Percentiles rank a stretch among this genome's conserved stretches.
These are phyloP conservation scores for Stegostoma tigrinum DNA, from an alignment of 2,113 vertebrate genomes.

Conservation along the genomic window DNA sequence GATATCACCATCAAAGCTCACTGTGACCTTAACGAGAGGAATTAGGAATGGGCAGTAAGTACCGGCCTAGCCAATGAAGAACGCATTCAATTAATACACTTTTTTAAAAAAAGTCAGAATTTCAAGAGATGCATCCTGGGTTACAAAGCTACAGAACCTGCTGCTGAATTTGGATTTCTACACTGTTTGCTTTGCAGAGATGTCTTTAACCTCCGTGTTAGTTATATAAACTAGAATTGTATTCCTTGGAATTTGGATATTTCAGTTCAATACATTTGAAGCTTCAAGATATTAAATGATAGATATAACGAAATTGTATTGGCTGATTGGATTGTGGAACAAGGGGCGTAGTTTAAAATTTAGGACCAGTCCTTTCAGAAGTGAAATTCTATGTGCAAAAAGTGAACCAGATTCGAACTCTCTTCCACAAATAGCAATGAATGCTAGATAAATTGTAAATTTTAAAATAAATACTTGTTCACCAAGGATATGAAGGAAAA, in stretches of 20 bases:
- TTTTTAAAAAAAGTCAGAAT: neutral
- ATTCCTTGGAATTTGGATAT: neutral
- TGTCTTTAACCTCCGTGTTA: neutral
- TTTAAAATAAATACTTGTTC: neutral
- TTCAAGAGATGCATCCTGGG: neutral
- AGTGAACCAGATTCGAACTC: neutral
- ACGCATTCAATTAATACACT: no score
- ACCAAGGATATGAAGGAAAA: neutral
- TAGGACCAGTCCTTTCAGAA: neutral
- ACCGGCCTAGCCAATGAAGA: no score
- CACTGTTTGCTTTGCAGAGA: neutral
- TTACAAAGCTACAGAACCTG: neutral
- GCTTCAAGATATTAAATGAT: neutral
- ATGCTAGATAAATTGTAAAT: no score
- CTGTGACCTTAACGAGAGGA: no score
- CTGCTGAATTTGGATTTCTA: neutral
- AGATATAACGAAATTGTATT: neutral
- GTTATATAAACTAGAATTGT: neutral
- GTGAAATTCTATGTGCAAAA: neutral
- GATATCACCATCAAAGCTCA: no score
- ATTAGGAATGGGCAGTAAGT: no score
- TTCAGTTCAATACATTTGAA: no score
- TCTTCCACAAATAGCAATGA: neutral
- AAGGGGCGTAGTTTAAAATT: neutral
- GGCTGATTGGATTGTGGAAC: neutral